Base-by-base conservation (phyloP, 2,888 invertebrate genomes). In the Galeopsomyia nigrocyanea region DNA sequence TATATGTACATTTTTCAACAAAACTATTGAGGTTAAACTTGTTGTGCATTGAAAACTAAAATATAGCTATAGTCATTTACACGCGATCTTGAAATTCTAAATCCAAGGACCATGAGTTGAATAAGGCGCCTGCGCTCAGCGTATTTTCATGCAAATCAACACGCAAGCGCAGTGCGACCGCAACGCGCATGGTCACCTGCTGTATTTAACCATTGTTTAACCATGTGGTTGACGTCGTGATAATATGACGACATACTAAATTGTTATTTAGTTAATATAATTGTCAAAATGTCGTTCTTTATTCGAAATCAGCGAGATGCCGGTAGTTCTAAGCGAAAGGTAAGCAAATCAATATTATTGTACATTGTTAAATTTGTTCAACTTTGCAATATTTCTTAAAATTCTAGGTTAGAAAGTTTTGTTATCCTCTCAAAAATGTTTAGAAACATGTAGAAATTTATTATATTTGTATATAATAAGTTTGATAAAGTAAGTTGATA, bases 201-300 rank as follows among this genome's bases (percentile, higher is more conserved):
- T n/a, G n/a, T n/a, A n/a, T n/a, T n/a, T n/a, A n/a, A n/a, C n/a
- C n/a, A n/a, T n/a, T n/a, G n/a, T n/a, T n/a, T n/a, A n/a, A 39
- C 39, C 39, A 39, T 39, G 39, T 39, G 39, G 10, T 39, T 39
- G 10, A 13, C 7, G 10, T 1, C 13, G 39, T 39, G 10, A 39
- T 39, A 13, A 10, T 39, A 39, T 39, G 39, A 39, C 10, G 39
- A 13, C 10, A 39, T 10, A 5, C 39, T 61, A 22, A 26, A 47
- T 47, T 47, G 10, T 50, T 39, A 31, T 39, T 39, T 39, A 10
- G 10, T 39, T 39, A 39, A 39, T 10, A 39, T 13, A 50, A 39
- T 14, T 22, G 7, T 61, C 26, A 76, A 78, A 63, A 84, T 84
- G 84, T 84, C 84, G 22, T 84, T 84, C 76, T 84, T 84, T 31